Evolutionary conservation across 2,113 vertebrate species (phyloP).

Genomic region (Nycticryphes semicollaris): DNA sequence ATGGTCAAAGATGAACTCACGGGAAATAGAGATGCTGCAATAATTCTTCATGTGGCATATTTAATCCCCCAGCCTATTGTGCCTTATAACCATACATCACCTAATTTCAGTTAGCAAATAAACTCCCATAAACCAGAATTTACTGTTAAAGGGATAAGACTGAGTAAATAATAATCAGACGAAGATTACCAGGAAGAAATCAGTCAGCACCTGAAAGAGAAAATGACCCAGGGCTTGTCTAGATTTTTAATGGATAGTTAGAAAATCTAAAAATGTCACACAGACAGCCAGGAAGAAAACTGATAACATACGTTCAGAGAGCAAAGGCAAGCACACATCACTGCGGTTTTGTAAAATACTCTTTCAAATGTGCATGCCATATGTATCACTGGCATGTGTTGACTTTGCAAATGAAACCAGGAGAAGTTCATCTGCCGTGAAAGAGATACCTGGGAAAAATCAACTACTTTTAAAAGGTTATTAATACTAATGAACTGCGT

Average conservation of each 20-base stretch:
- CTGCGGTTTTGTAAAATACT: not conserved
- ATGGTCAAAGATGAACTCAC: not conserved
- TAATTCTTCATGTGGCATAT: not conserved
- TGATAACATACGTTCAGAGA: not conserved
- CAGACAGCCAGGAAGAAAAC: not conserved
- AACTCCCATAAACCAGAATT: not conserved
- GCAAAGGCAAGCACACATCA: not conserved
- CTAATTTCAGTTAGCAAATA: not conserved
- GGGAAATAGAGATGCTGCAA: not conserved
- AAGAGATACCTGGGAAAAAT: not conserved
- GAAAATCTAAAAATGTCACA: not conserved
- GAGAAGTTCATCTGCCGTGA: not conserved
- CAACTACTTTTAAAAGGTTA: not conserved
- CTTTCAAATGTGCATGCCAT: fast-evolving
- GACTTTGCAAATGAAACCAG: not conserved
- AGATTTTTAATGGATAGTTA: not conserved
- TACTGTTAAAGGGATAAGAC: not conserved
- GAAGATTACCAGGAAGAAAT: not conserved
- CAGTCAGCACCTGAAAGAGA: not conserved
- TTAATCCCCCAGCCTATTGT: not conserved
- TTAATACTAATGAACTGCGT: not conserved
- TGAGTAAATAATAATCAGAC: not conserved
- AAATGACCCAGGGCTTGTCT: not conserved
- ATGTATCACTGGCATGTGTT: not conserved
- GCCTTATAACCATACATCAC: not conserved